Percentiles rank a stretch among this genome's conserved stretches.
These are phyloP conservation scores for Lasioglossum marginatum DNA, from an alignment of 2,888 invertebrate genomes.

Conservation along the genomic window DNA sequence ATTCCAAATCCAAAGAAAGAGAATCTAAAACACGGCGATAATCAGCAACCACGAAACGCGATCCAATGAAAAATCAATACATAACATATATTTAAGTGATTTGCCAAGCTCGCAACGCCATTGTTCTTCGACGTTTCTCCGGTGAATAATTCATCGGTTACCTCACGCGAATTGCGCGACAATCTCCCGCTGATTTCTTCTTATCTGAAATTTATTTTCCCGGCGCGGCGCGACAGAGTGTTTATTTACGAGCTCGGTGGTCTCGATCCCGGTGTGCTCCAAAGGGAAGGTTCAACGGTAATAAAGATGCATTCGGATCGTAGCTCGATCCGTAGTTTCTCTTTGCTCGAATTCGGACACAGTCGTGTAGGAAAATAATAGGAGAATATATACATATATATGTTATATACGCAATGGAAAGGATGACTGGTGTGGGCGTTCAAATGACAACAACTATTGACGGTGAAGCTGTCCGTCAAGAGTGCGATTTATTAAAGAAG, in stretches of 20 bases:
- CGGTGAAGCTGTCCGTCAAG: neutral
- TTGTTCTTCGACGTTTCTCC: neutral
- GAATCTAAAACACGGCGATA: neutral
- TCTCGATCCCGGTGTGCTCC: neutral
- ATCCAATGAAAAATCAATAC: neutral
- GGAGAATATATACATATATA: too few species aligned
- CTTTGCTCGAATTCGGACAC: neutral
- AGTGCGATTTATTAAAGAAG: too few species aligned
- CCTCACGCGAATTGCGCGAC: slow-evolving; percentile 6
- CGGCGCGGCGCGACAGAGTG: neutral
- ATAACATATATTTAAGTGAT: neutral
- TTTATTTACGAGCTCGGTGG: neutral
- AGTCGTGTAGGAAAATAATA: too few species aligned
- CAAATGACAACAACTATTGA: too few species aligned
- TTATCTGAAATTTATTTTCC: slow-evolving; percentile 12
- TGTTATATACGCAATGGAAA: too few species aligned
- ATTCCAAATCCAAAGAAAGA: neutral
- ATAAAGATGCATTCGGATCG: neutral
- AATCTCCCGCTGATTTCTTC: neutral
- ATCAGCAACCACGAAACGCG: neutral
- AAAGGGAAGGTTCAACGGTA: neutral
- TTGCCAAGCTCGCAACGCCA: neutral
- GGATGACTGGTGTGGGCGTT: too few species aligned
- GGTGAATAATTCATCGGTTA: slow-evolving; percentile 16
- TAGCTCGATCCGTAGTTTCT: neutral